Evolutionary conservation across 2,888 invertebrate species (phyloP).

Genomic region (Nomada flava): DNA sequence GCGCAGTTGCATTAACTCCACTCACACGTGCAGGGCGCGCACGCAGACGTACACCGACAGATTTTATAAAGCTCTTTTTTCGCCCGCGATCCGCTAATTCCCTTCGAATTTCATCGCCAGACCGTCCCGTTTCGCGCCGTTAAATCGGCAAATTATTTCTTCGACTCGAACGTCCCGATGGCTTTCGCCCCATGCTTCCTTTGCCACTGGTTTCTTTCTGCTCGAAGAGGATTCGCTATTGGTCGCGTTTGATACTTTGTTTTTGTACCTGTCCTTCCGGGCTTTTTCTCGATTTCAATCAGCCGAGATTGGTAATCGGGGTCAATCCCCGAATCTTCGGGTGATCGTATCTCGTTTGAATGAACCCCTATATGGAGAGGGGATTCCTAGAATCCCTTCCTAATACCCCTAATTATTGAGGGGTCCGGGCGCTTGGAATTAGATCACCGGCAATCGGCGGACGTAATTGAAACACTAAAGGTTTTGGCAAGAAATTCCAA

Average conservation of each 20-base stretch:
- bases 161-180: not conserved
- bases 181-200: not conserved
- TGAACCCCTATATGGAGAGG: not conserved
- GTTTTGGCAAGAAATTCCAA: not conserved
- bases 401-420: not conserved
- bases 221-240: not conserved
- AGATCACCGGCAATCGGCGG: not conserved
- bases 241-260: no score
- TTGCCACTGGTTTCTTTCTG: not conserved
- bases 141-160: constrained; percentile 38
- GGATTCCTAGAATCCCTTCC: not conserved
- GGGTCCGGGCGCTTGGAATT: not conserved
- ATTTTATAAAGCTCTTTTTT: constrained; percentile 41
- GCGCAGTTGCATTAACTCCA: constrained; percentile 57
- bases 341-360: constrained; percentile 5
- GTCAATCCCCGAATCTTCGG: not conserved
- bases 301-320: no score
- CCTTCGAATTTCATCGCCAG: constrained; percentile 12
- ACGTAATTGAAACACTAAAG: not conserved
- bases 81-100: constrained; percentile 49
- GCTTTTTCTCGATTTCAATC: not conserved
- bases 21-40: constrained; percentile 40
- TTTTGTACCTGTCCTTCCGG: not conserved
- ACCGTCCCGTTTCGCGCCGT: constrained; percentile 27
- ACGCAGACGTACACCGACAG: constrained; percentile 41